These are phyloP conservation scores for Mythimna impura DNA, from an alignment of 2,888 invertebrate species.

Conservation along the genomic window DNA sequence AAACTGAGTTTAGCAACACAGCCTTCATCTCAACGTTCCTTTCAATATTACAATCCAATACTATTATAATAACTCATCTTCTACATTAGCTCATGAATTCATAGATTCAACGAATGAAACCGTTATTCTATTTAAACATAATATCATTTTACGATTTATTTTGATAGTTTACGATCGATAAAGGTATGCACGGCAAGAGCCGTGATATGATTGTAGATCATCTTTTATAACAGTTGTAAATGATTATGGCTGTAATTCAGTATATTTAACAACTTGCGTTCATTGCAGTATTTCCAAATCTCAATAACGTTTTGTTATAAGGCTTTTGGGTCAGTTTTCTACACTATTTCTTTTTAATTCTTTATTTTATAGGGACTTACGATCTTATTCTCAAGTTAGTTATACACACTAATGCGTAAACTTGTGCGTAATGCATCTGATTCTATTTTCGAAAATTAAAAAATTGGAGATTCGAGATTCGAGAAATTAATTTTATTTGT, in stretches of 20 bases:
- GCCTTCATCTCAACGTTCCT: constrained; percentile 63
- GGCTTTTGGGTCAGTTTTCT: not conserved
- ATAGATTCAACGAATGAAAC: not conserved
- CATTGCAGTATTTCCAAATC: not conserved
- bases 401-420: too few species aligned
- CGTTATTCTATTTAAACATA: not conserved
- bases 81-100: constrained; percentile 11
- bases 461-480: not conserved
- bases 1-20: constrained; percentile 50
- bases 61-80: constrained; percentile 47
- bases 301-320: not conserved
- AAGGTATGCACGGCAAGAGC: too few species aligned
- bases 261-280: not conserved
- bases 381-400: too few species aligned
- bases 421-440: not conserved
- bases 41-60: constrained; percentile 60
- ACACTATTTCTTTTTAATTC: not conserved
- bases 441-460: not conserved
- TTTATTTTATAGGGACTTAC: too few species aligned
- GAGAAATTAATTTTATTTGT: not conserved
- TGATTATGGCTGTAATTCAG: constrained; percentile 2
- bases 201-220: not conserved
- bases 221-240: constrained; percentile 20
- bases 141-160: constrained; percentile 23
- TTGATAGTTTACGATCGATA: constrained; percentile 6